Percentiles rank a stretch among this genome's conserved stretches.
Evolutionary conservation across 92 coral and sea anemone species (phyloP).

Genomic region (Palythoa grandis): DNA sequence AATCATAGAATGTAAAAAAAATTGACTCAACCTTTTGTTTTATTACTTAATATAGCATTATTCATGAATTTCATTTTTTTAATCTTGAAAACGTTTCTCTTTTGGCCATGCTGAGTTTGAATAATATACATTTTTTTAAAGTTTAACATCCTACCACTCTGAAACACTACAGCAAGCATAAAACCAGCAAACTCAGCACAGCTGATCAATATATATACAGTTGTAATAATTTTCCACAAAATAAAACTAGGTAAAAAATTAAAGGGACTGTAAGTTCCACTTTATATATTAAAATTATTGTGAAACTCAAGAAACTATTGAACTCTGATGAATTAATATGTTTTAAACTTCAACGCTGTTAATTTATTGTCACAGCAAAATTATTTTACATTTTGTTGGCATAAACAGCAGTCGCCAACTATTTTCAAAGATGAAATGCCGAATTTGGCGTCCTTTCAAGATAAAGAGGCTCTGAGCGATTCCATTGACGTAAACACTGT

Average conservation of each 20-base stretch:
- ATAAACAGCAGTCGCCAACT: too few species aligned
- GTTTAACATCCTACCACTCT: background rate
- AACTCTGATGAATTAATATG: too few species aligned
- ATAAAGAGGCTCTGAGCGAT: too few species aligned
- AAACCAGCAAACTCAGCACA: slow-evolving; percentile 12
- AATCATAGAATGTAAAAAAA: background rate
- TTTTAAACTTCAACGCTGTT: too few species aligned
- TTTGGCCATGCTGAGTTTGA: background rate
- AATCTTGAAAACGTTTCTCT: too few species aligned
- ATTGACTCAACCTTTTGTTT: background rate
- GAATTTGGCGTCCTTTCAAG: too few species aligned
- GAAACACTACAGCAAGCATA: background rate
- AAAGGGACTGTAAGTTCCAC: background rate
- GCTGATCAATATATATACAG: background rate
- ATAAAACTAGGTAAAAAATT: background rate
- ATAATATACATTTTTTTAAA: background rate
- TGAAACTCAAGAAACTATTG: too few species aligned
- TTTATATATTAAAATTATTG: background rate
- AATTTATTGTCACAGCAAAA: too few species aligned
- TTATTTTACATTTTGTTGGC: too few species aligned
- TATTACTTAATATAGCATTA: background rate
- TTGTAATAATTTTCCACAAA: too few species aligned
- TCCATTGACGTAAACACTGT: too few species aligned
- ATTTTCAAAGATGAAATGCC: too few species aligned
- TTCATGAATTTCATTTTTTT: background rate